Conservation (phyloP, 2,113 vertebrate species). For the Podarcis raffonei region DNA sequence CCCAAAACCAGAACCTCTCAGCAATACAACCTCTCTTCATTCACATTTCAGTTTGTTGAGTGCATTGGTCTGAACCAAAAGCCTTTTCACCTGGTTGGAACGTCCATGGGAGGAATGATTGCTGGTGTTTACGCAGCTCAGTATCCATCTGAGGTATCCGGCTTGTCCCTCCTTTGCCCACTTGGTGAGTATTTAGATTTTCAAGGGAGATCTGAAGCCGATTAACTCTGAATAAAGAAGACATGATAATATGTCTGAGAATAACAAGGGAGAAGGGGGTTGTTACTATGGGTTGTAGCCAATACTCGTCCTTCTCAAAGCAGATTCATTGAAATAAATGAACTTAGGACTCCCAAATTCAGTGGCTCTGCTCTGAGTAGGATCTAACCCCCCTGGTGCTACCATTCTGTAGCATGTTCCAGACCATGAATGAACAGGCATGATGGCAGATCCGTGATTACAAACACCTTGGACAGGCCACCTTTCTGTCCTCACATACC, state of each 20-base stretch:
- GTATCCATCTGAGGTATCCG: background rate
- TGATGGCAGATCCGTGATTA: background rate
- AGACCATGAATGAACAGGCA: background rate
- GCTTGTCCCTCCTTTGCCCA: conserved; percentile 19
- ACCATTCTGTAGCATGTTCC: background rate
- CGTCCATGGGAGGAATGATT: background rate
- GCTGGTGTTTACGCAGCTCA: conserved; percentile 4
- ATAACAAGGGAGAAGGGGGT: background rate
- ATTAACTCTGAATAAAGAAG: too few species aligned
- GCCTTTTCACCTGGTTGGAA: conserved; percentile 15
- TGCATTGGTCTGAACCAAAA: background rate
- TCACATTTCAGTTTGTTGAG: conserved; percentile 10
- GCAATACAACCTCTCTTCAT: background rate
- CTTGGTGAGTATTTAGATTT: background rate
- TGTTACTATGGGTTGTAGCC: too few species aligned
- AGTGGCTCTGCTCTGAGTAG: too few species aligned
- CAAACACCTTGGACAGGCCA: background rate
- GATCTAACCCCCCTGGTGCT: too few species aligned
- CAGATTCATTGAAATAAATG: too few species aligned
- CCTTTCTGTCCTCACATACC: background rate
- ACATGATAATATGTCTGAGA: too few species aligned
- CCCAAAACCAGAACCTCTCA: too few species aligned
- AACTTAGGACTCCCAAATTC: too few species aligned
- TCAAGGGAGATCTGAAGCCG: background rate
- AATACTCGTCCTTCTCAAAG: too few species aligned